Evolutionary conservation across 2,888 invertebrate genomes (phyloP).

Genomic region (Drosophila anomalipes): DNA sequence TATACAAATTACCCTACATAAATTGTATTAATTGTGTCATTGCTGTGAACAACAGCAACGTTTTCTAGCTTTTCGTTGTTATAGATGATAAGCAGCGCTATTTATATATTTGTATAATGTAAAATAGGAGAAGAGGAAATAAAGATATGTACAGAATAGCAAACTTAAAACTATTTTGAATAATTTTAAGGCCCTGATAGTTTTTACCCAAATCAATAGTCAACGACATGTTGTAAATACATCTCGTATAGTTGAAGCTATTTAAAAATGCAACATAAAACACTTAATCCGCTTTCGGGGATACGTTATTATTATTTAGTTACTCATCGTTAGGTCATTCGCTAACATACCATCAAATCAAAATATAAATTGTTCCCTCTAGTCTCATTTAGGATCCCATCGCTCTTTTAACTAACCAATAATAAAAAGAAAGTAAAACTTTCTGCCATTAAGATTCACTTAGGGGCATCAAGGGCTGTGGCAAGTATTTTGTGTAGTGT

Average conservation of each 20-base stretch:
- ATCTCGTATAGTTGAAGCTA: neutral
- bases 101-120: constrained; percentile 17
- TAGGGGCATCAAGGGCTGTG: constrained; percentile 22
- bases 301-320: neutral
- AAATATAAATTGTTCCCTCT: constrained; percentile 17
- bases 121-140: neutral
- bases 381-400: constrained; percentile 28
- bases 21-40: constrained; percentile 49
- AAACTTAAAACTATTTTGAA: neutral
- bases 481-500: constrained; percentile 25
- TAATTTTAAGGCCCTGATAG: neutral
- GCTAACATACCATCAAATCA: constrained; percentile 4
- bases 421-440: constrained; percentile 26
- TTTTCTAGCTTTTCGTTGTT: constrained; percentile 5
- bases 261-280: neutral
- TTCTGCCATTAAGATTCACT: constrained; percentile 53
- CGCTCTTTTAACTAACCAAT: constrained; percentile 19
- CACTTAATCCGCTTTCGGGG: neutral
- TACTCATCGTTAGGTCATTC: neutral
- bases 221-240: neutral
- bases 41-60: constrained; percentile 3
- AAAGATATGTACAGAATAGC: neutral
- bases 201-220: neutral
- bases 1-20: constrained; percentile 49
- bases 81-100: constrained; percentile 24